These are phyloP conservation scores for Caiman crocodilus DNA, from an alignment of 2,797 vertebrate species.

Conservation along the genomic window DNA sequence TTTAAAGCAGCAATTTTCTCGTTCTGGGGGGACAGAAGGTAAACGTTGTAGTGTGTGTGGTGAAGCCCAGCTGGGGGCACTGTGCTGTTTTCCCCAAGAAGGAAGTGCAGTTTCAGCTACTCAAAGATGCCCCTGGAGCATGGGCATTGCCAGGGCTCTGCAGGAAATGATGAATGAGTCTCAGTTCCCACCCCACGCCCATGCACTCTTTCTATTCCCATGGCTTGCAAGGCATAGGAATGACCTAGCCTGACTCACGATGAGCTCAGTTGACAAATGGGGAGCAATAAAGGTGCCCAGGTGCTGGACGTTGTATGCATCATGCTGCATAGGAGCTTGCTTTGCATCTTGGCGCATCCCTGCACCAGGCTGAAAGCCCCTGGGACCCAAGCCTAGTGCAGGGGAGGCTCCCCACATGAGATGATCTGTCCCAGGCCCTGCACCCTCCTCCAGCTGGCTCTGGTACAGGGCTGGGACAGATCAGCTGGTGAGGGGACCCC, in stretches of 20 bases:
- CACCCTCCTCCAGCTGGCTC: no score
- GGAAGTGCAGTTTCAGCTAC: not conserved
- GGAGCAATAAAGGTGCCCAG: no score
- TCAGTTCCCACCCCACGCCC: not conserved
- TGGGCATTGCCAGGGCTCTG: not conserved
- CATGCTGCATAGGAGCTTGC: no score
- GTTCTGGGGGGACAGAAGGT: fast-evolving
- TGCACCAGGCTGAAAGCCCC: no score
- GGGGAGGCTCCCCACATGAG: no score
- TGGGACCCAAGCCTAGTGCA: no score
- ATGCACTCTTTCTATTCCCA: not conserved
- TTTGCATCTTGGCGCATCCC: not conserved
- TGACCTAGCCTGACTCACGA: not conserved
- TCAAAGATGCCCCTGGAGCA: not conserved
- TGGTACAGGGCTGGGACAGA: no score
- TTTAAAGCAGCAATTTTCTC: not conserved
- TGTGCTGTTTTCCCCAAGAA: not conserved
- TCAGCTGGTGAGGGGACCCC: no score
- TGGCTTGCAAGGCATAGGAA: not conserved
- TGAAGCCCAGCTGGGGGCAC: not conserved
- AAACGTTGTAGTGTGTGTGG: not conserved
- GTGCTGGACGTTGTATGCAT: no score
- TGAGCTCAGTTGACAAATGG: no score
- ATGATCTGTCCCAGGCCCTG: no score
- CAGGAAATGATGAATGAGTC: not conserved